Base-by-base conservation (phyloP, 2,888 invertebrate species). In the Eurytoma adleriae region DNA sequence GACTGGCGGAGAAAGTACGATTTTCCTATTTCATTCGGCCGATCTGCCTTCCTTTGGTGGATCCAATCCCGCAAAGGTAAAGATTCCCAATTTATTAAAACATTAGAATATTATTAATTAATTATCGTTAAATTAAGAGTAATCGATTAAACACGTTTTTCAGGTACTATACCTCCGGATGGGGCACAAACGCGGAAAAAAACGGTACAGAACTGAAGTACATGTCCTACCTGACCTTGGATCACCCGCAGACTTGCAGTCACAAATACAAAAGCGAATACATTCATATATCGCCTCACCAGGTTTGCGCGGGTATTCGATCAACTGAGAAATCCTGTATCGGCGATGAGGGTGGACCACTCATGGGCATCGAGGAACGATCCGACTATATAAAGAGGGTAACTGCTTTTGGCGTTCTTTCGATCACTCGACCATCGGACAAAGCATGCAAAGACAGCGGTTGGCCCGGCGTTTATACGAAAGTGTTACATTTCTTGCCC, bases 321-420 rank as follows among this genome's bases (percentile, higher is more conserved):
- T 92, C 91, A 78, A 92, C 93, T 2, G 92, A 94, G 85, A 96
- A 96, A 86, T 94, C 95, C 0, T 96, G 96, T 86, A 92, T 91
- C 24, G 96, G 96, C 0, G 78, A 78, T 10, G 7, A 4, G n/a
- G 71, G 64, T 13, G 95, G 95, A 5, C 95, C 96, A 0, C 90
- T 96, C 4, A 95, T 96, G 95, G 72, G 85, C 4, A 56, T 86
- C 1, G 85, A 86, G 2, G 82, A 76, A 3, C 40, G 20, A 0
- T 1, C 12, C 1, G 18, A 69, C 4, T 14, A 54, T n/a, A 59
- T 52, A 54, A 87, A 91, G 68, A 85, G 81, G 57, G 93, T 92
- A 91, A 92, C 91, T 30, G 89, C 92, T 2, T 91, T 92, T 0
- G 94, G 94, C 0, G 90, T 94, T 3, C 94, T 94, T 0, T 94